These are phyloP conservation scores for Noturus placidus DNA, from an alignment of 2,113 vertebrate genomes.

Conservation along the genomic window DNA sequence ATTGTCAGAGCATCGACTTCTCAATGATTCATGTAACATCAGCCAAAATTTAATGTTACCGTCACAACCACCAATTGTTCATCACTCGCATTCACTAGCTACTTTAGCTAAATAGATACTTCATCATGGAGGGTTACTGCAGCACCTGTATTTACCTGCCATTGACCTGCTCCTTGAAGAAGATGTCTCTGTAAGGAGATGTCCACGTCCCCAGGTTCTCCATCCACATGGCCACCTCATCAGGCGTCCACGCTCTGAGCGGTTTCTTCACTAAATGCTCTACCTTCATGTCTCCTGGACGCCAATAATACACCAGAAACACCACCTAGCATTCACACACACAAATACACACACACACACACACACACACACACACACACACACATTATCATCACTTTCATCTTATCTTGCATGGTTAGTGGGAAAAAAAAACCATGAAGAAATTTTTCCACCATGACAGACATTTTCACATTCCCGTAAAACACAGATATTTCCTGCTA, in stretches of 20 bases:
- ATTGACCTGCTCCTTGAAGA: conserved; percentile 85
- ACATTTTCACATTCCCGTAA: background rate
- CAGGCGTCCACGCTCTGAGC: conserved; percentile 81
- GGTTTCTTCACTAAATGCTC: conserved; percentile 86
- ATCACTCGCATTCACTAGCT: background rate
- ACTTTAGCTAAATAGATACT: background rate
- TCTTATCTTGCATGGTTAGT: background rate
- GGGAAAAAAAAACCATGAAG: background rate
- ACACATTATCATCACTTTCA: background rate
- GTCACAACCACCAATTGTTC: background rate
- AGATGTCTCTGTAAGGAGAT: conserved; percentile 80
- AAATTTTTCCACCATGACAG: background rate
- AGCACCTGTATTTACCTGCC: conserved; percentile 78
- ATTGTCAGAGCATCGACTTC: background rate
- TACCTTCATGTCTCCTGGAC: conserved; percentile 79
- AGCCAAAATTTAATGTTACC: background rate
- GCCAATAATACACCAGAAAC: conserved; percentile 89
- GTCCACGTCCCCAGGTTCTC: conserved; percentile 88
- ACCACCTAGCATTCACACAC: conserved; percentile 74
- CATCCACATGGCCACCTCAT: conserved; percentile 88
- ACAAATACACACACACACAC: conserved; percentile 33
- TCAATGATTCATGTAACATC: background rate
- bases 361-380: conserved; percentile 13
- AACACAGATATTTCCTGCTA: background rate
- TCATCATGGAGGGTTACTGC: background rate